Evolutionary conservation across 1,140 invertebrate genomes (phyloP).

Genomic region (Bemisia tabaci): DNA sequence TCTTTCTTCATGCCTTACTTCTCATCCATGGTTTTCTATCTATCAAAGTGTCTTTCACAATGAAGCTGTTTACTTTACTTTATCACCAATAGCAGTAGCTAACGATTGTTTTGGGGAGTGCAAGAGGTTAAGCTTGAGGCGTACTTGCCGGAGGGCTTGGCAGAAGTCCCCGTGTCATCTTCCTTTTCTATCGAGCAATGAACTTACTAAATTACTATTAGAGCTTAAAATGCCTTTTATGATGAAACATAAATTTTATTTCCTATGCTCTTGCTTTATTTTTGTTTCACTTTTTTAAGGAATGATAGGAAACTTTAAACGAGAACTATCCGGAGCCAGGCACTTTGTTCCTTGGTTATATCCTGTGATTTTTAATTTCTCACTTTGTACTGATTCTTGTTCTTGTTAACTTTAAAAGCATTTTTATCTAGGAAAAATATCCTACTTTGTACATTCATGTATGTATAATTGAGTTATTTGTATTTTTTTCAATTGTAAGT

Average conservation of each 20-base stretch:
- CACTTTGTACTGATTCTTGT: background rate
- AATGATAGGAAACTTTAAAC: background rate
- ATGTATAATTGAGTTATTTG: background rate
- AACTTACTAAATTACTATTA: too few species aligned
- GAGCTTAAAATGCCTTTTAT: too few species aligned
- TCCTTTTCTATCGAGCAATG: too few species aligned
- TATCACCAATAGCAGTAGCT: too few species aligned
- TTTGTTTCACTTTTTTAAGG: background rate
- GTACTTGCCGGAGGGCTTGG: too few species aligned
- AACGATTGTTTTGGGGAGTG: too few species aligned
- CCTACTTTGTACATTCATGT: background rate
- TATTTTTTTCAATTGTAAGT: background rate
- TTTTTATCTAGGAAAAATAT: background rate
- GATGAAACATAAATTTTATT: background rate
- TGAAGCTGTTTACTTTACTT: too few species aligned
- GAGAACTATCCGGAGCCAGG: background rate
- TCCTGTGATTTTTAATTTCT: background rate
- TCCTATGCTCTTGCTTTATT: background rate
- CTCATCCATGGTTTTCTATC: too few species aligned
- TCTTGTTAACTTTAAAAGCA: background rate
- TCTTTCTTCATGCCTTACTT: too few species aligned
- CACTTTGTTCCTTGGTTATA: background rate
- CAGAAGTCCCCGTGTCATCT: too few species aligned
- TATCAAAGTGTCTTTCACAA: too few species aligned
- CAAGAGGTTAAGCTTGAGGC: too few species aligned